Percentiles rank a stretch among this genome's conserved stretches.
Conservation (phyloP, 1,140 invertebrate species). For the Drosophila eugracilis region DNA sequence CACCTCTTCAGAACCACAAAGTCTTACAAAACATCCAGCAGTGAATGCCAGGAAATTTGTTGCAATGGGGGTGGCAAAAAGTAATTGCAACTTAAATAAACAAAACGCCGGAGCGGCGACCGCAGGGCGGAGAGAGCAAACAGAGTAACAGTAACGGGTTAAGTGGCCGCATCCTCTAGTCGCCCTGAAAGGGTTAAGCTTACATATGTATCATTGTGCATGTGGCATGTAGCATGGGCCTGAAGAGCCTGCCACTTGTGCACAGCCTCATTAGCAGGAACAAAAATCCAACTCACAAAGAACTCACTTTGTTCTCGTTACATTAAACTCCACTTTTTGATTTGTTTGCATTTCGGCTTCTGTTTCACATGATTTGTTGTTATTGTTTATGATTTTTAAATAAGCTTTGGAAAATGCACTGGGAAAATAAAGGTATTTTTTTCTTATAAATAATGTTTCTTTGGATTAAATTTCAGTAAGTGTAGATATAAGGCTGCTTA, state of each 20-base stretch:
- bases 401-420: not conserved
- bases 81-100: conserved; percentile 79
- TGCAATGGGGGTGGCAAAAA: conserved; percentile 61
- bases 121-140: conserved; percentile 53
- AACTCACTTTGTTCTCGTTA: conserved; percentile 49
- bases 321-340: conserved; percentile 20
- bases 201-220: not conserved
- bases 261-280: conserved; percentile 68
- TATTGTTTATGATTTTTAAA: conserved; percentile 52
- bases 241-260: conserved; percentile 66
- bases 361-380: conserved; percentile 61
- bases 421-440: not conserved
- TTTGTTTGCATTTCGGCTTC: conserved; percentile 29
- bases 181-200: conserved; percentile 43
- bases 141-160: conserved; percentile 46
- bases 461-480: no score
- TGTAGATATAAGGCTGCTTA: no score
- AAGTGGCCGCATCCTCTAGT: conserved; percentile 63
- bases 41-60: conserved; percentile 50
- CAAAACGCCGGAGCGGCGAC: conserved; percentile 56
- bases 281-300: conserved; percentile 41
- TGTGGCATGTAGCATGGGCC: no score
- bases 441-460: no score
- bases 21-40: conserved; percentile 35
- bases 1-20: no score